Conservation (phyloP, 2,888 invertebrate genomes). For the Ectemnius lituratus region DNA sequence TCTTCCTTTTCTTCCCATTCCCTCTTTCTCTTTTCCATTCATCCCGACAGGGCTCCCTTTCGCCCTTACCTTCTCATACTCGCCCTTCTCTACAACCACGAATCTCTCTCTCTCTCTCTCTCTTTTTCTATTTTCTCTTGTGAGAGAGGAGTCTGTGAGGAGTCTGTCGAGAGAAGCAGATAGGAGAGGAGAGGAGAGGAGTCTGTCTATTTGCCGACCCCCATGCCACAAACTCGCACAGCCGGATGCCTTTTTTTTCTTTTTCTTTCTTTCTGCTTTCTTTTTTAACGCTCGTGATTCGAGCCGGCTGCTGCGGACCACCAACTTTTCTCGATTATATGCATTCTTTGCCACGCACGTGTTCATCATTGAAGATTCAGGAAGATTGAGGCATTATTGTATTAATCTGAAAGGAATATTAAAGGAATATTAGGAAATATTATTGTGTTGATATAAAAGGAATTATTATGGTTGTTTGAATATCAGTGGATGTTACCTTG, state of each 20-base stretch:
- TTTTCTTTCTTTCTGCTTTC: neutral
- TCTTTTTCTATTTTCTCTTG: too few relatives aligned
- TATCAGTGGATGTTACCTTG: too few relatives aligned
- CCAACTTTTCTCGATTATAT: neutral
- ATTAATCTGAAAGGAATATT: too few relatives aligned
- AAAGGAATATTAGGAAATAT: too few relatives aligned
- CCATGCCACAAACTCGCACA: neutral
- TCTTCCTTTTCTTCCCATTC: slow-evolving; percentile 41
- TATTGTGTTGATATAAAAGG: too few relatives aligned
- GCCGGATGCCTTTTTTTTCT: slow-evolving; percentile 1
- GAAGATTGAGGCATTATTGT: too few relatives aligned
- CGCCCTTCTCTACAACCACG: too few relatives aligned
- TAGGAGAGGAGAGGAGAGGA: neutral
- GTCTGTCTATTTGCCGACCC: neutral
- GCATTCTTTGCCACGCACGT: neutral
- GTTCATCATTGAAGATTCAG: too few relatives aligned
- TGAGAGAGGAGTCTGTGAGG: too few relatives aligned
- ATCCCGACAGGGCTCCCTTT: neutral
- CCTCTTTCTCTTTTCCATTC: slow-evolving; percentile 31
- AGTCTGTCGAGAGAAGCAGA: too few relatives aligned
- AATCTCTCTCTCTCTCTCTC: too few relatives aligned
- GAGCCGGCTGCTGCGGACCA: neutral
- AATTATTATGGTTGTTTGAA: too few relatives aligned
- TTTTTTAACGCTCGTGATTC: neutral
- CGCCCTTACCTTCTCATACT: neutral